Evolutionary conservation across 2,888 invertebrate genomes (phyloP), one percentile per base, ranked within the genome.

Genomic region (Drosophila histrio): DNA sequence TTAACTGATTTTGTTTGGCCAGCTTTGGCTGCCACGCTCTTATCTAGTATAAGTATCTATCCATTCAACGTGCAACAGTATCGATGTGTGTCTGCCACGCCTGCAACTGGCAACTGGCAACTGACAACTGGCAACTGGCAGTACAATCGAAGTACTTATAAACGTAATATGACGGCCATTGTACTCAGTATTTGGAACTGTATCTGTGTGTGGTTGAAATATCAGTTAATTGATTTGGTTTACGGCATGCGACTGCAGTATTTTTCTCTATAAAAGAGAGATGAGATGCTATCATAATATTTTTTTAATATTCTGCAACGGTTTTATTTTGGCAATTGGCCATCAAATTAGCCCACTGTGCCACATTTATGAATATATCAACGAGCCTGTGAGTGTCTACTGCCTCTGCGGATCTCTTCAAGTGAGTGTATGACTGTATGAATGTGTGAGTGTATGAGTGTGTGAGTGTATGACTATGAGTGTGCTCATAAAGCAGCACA

Each of bases 321-420:
- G 68, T 62, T 67, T 39, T 32, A 56, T 66, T 64, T 79, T 86
- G 82, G 86, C 82, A 86, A 80, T 76, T 76, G 83, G 83, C 82
- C 86, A 82, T 83, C 76, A 78, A 82, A 82, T 79, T 86, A 83
- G 80, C 78, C 86, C 82, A 83, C 80, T 82, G 82, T 82, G 75
- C 82, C 86, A 82, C 86, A 82, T 82, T 82, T 82, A 82, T 82
- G 81, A 82, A 82, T 85, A 82, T 82, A 85, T 85, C 81, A 82
- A 75, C 65, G 72, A 72, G 69, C 49, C 64, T 56, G 64, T 57
- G 61, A 73, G 72, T 77, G 70, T 59, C 57, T 57, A 54, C 74
- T 70, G 63, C 62, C 73, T 50, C 39, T 54, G 76, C 75, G 50
- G 69, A 68, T 69, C 72, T 69, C 62, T 65, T 69, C 70, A 73